These are phyloP conservation scores for Plusia festucae DNA, from an alignment of 2,888 invertebrate genomes.

Conservation along the genomic window DNA sequence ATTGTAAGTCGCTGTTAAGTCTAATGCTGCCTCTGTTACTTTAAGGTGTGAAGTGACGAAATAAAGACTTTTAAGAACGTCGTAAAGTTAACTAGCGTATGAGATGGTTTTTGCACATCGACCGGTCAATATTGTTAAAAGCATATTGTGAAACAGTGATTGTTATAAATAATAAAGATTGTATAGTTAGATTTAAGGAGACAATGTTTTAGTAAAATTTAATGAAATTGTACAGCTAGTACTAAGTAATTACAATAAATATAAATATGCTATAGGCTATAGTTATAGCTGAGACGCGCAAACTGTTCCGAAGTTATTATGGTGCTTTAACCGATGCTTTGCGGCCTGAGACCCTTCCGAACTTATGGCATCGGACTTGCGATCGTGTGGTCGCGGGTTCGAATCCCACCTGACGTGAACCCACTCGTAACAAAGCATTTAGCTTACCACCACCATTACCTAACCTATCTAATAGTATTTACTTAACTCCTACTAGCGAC, in stretches of 20 bases:
- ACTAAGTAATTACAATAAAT: slow-evolving; percentile 50
- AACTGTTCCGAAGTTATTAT: neutral
- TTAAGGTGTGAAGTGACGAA: neutral
- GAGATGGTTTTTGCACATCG: slow-evolving; percentile 10
- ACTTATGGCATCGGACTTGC: no score
- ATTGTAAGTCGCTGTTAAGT: neutral
- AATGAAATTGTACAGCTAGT: slow-evolving; percentile 51
- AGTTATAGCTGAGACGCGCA: neutral
- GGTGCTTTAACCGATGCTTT: slow-evolving; percentile 32
- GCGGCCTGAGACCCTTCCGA: neutral
- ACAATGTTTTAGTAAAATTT: slow-evolving; percentile 43
- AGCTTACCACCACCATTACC: no score
- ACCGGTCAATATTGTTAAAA: slow-evolving; percentile 24
- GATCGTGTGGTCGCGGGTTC: no score
- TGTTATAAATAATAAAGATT: slow-evolving; percentile 24
- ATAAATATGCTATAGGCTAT: slow-evolving; percentile 7
- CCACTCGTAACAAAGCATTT: no score
- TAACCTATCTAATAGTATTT: no score
- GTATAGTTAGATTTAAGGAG: slow-evolving; percentile 15
- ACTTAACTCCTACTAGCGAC: no score
- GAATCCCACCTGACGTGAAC: no score
- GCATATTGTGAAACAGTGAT: slow-evolving; percentile 22
- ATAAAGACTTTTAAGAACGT: neutral
- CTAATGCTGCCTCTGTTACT: neutral
- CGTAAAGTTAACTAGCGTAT: neutral